Conservation (phyloP, 2,113 vertebrate genomes). For the Malurus melanocephalus region DNA sequence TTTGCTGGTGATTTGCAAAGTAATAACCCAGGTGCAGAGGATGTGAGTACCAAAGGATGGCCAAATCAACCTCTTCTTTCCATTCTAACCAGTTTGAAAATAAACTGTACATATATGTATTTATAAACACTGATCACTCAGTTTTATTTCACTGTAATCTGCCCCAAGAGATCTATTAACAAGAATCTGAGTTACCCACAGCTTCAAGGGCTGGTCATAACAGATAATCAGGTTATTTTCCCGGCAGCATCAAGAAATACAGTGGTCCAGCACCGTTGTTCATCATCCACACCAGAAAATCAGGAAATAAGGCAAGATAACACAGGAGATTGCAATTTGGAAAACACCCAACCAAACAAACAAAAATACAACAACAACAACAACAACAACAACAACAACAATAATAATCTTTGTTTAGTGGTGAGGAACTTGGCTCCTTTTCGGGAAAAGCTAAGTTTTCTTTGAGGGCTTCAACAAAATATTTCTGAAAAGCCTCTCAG, state of each 20-base stretch:
- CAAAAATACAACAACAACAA: not conserved
- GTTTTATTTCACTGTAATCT: not conserved
- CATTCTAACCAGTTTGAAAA: not conserved
- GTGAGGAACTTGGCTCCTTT: not conserved
- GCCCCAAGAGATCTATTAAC: too few relatives aligned
- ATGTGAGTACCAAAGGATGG: not conserved
- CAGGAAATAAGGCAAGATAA: not conserved
- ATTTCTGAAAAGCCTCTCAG: not conserved
- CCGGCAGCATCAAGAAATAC: not conserved
- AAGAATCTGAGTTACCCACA: not conserved
- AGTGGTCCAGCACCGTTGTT: not conserved
- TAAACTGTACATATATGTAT: not conserved
- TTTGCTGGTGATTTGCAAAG: not conserved
- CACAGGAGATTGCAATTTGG: not conserved
- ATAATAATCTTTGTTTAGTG: not conserved
- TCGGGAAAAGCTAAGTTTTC: not conserved
- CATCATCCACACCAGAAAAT: not conserved
- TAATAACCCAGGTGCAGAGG: not conserved
- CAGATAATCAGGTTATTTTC: not conserved
- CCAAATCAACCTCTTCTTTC: not conserved
- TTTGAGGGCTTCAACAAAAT: not conserved
- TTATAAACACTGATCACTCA: not conserved
- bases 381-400: not conserved
- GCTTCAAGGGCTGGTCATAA: fast-evolving
- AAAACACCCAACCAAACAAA: too few relatives aligned